Conservation (phyloP, 2,888 invertebrate genomes). For the Caenorhabditis drosophilae region DNA sequence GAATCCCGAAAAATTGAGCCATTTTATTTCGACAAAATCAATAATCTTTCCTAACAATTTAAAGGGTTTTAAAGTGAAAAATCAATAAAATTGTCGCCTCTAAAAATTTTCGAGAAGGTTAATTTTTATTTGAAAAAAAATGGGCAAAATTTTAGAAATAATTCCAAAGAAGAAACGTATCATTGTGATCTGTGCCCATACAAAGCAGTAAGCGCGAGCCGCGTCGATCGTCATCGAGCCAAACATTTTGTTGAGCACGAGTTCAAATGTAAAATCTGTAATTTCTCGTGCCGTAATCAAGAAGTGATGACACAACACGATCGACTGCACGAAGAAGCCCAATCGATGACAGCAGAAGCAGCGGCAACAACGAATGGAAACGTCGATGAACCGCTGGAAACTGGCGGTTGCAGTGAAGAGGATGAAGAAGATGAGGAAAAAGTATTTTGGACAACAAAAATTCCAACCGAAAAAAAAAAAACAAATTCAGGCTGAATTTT, state of each 20-base stretch:
- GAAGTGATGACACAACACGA: constrained; percentile 30
- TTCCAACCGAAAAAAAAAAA: background rate
- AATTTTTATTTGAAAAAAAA: too few species aligned
- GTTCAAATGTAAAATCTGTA: constrained; percentile 31
- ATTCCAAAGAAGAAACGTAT: background rate
- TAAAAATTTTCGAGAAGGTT: too few species aligned
- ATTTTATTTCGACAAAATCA: too few species aligned
- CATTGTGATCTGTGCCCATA: constrained; percentile 27
- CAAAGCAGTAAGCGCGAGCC: constrained; percentile 11
- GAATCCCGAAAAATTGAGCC: background rate
- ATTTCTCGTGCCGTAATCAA: constrained; percentile 30
- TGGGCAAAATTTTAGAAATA: too few species aligned
- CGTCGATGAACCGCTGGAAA: background rate
- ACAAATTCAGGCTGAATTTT: background rate
- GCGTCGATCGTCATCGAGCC: constrained; percentile 12
- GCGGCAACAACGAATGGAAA: background rate
- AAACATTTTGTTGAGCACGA: constrained; percentile 15
- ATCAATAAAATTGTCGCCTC: too few species aligned
- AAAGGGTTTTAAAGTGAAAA: too few species aligned
- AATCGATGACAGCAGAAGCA: background rate
- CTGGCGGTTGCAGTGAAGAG: background rate
- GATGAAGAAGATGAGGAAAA: background rate
- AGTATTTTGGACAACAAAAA: background rate
- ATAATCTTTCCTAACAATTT: too few species aligned
- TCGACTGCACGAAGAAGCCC: constrained; percentile 25